These are phyloP conservation scores for Urechis unicinctus DNA, from an alignment of 2,888 invertebrate genomes.

Conservation along the genomic window DNA sequence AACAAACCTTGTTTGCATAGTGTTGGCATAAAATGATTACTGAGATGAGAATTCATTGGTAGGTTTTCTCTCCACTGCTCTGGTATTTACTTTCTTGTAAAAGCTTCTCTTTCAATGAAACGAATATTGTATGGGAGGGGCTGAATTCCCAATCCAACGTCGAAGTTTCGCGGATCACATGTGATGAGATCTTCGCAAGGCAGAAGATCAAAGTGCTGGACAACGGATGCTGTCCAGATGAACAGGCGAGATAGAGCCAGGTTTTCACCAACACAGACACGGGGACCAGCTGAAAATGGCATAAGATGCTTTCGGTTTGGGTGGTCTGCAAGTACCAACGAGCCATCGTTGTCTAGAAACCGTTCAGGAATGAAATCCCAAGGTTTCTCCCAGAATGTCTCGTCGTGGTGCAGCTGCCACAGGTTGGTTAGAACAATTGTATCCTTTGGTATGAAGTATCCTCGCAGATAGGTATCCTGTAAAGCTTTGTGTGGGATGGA, in stretches of 20 bases:
- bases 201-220: slow-evolving; percentile 3
- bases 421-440: slow-evolving; percentile 8
- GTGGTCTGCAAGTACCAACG: slow-evolving; percentile 6
- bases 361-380: slow-evolving; percentile 10
- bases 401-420: slow-evolving; percentile 13
- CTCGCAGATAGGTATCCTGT: background rate
- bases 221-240: slow-evolving; percentile 3
- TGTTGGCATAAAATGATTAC: too few species aligned
- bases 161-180: background rate
- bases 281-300: slow-evolving; percentile 7
- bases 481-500: background rate
- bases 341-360: slow-evolving; percentile 7
- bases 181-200: background rate
- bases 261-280: slow-evolving; percentile 9
- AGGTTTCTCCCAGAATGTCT: slow-evolving; percentile 6
- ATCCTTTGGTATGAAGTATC: background rate
- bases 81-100: too few species aligned
- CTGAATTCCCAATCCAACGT: background rate
- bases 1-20: too few species aligned
- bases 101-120: background rate
- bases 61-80: too few species aligned
- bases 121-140: background rate
- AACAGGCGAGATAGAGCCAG: slow-evolving; percentile 13
- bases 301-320: slow-evolving; percentile 6
- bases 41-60: too few species aligned